Evolutionary conservation across 2,888 invertebrate genomes (phyloP).

Genomic region (Caenorhabditis becei): DNA sequence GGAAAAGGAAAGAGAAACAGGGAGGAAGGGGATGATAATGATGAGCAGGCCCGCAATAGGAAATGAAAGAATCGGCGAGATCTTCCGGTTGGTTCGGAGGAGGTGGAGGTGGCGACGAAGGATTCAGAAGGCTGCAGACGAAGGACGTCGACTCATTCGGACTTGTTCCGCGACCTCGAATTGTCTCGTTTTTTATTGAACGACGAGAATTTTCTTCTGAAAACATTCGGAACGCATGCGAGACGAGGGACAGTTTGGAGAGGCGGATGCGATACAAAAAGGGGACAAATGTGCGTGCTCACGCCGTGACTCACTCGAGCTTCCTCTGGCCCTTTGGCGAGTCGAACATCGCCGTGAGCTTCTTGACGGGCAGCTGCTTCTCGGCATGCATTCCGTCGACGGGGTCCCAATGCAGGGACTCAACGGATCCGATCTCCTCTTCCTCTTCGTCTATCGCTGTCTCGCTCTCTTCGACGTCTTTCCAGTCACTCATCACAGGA

Average conservation of each 20-base stretch:
- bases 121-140: conserved; percentile 2
- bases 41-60: conserved; percentile 37
- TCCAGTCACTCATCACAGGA: conserved; percentile 76
- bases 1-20: conserved; percentile 23
- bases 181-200: conserved; percentile 64
- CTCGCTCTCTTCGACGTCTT: conserved; percentile 58
- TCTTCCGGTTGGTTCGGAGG: conserved; percentile 10
- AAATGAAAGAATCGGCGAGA: conserved; percentile 32
- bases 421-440: conserved; percentile 69
- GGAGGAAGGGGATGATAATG: neutral
- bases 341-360: conserved; percentile 79
- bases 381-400: conserved; percentile 81
- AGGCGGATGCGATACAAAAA: conserved; percentile 30
- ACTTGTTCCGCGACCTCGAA: conserved; percentile 62
- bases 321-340: conserved; percentile 59
- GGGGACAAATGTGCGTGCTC: conserved; percentile 5
- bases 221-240: conserved; percentile 42
- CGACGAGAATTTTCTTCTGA: conserved; percentile 60
- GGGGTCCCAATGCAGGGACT: conserved; percentile 80
- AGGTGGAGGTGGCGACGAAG: conserved; percentile 11
- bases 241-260: conserved; percentile 3
- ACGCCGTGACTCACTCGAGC: conserved; percentile 34
- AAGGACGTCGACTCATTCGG: conserved; percentile 52
- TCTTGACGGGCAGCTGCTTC: conserved; percentile 79
- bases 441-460: conserved; percentile 60